Evolutionary conservation across 2,888 invertebrate genomes (phyloP), one percentile per base, ranked within the genome.

Genomic region (Melipona beecheii): DNA sequence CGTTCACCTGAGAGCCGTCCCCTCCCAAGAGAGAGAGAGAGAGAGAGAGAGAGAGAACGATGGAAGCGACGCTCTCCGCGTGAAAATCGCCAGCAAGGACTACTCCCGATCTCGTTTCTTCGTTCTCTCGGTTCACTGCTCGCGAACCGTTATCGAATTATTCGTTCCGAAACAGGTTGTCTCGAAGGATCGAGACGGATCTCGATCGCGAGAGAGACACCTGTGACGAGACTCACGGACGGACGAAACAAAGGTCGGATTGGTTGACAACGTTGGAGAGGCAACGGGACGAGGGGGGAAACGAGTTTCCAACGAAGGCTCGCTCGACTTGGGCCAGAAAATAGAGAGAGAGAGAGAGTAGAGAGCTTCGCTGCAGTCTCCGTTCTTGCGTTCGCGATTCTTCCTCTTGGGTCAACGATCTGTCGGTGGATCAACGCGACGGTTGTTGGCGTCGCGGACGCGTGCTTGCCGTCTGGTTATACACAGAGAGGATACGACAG

Each of bases 381-480:
- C 6, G 36, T 36, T 36, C 71, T 82, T 60, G 70, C 76, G 56
- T 56, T 62, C 71, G 65, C 80, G 75, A 76, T 81, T 69, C 84
- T 43, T 43, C 9, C 43, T 64, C 72, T 17, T 72, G 73, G 86
- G 86, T 86, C 86, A 86, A 86, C 86, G 86, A 85, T 86, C 86
- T 52, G 70, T 50, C 31, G 56, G 71, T 73, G 75, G 36, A 36
- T 36, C 36, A 5, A 9, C 36, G 36, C 36, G n/a, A n/a, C n/a
- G 31, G 31, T 31, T 31, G 31, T 31, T 31, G 27, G 31, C 31
- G 31, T 31, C 31, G 4, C 9, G 6, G 9, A 36, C 36, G 27
- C 43, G 43, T 43, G 43, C 43, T 9, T 9, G 9, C 43, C 9
- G 9, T 9, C 43, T 9, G 9, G 43, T 11, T 9, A 43, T 0